Percentiles rank a stretch among this genome's conserved stretches.
Conservation (phyloP, 1,140 invertebrate genomes). For the Mya arenaria region DNA sequence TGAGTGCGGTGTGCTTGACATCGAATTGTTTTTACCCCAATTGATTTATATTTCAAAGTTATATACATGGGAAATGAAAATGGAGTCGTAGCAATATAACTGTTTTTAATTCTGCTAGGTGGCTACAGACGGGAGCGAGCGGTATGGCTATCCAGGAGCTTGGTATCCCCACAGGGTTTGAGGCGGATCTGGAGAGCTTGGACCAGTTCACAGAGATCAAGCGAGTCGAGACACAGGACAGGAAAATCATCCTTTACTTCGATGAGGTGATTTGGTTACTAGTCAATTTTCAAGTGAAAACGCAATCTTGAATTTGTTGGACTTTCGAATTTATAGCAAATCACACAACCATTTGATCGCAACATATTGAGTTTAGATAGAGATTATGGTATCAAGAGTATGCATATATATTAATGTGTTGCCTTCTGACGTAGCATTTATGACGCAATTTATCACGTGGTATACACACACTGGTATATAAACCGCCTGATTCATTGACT, state of each 20-base stretch:
- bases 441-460: no score
- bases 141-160: slow-evolving; percentile 76
- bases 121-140: slow-evolving; percentile 65
- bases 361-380: no score
- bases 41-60: neutral
- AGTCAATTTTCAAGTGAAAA: no score
- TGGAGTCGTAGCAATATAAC: neutral
- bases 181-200: slow-evolving; percentile 69
- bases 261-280: slow-evolving; percentile 85
- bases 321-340: no score
- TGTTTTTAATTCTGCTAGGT: slow-evolving; percentile 56
- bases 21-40: neutral
- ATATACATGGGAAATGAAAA: neutral
- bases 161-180: slow-evolving; percentile 73
- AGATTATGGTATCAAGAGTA: no score
- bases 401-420: no score
- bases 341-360: no score
- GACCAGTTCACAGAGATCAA: slow-evolving; percentile 84
- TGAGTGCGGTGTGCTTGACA: slow-evolving; percentile 3
- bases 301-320: no score
- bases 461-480: no score
- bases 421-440: no score
- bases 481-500: no score
- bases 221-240: slow-evolving; percentile 90
- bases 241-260: slow-evolving; percentile 91